Conservation (phyloP, 2,113 vertebrate species). For the Bucco capensis region DNA sequence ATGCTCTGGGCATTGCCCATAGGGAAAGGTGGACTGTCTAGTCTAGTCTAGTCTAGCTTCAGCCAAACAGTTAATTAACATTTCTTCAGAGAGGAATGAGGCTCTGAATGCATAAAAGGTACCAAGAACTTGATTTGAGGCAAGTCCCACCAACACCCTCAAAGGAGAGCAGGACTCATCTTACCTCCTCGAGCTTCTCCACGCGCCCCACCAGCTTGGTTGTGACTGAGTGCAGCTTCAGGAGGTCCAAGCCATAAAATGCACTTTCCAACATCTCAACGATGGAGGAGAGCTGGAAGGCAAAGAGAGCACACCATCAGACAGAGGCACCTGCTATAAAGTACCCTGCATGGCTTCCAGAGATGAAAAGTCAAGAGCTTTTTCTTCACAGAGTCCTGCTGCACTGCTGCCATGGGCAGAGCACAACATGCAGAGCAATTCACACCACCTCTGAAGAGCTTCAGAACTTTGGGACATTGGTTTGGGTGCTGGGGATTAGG, state of each 20-base stretch:
- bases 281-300: constrained; percentile 84
- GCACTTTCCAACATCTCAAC: constrained; percentile 91
- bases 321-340: background rate
- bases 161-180: background rate
- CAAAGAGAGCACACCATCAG: background rate
- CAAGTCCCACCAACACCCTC: background rate
- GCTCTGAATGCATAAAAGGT: background rate
- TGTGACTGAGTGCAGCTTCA: constrained; percentile 90
- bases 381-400: background rate
- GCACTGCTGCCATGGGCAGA: background rate
- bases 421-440: background rate
- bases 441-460: background rate
- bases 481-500: background rate
- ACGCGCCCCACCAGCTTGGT: constrained; percentile 86
- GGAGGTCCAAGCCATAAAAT: constrained; percentile 90
- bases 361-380: rapidly evolving
- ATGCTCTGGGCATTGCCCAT: background rate
- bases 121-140: background rate
- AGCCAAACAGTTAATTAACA: background rate
- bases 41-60: background rate
- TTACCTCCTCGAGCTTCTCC: constrained; percentile 90
- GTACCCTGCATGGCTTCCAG: rapidly evolving
- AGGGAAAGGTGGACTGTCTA: background rate
- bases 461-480: background rate
- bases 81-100: background rate